Conservation (phyloP, 92 coral and sea anemone species). For the Diadumene lineata region DNA sequence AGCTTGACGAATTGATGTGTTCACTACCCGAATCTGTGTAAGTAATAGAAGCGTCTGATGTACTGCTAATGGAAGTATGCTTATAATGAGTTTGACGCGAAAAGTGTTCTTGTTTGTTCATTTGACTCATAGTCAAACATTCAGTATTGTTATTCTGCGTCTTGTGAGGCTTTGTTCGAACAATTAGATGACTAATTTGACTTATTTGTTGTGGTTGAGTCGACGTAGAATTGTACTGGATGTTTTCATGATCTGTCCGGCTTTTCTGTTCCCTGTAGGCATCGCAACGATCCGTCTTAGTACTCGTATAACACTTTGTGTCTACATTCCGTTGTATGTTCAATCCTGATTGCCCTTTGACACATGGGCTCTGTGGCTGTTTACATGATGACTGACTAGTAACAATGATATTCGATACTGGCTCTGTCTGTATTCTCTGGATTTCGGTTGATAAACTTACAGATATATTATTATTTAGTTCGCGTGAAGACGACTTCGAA, state of each 20-base stretch:
- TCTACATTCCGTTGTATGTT: conserved; percentile 90
- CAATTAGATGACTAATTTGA: conserved; percentile 7
- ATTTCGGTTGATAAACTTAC: conserved; percentile 46
- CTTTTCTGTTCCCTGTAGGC: conserved; percentile 53
- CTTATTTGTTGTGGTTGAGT: conserved; percentile 20
- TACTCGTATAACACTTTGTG: conserved; percentile 69
- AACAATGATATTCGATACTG: conserved; percentile 55
- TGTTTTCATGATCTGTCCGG: conserved; percentile 47
- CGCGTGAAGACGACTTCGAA: conserved; percentile 39
- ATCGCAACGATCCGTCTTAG: conserved; percentile 62
- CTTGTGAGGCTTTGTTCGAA: conserved; percentile 35
- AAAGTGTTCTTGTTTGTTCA: conserved; percentile 39
- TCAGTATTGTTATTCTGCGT: conserved; percentile 42
- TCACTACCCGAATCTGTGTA: conserved; percentile 71
- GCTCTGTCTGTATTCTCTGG: conserved; percentile 64
- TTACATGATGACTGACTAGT: conserved; percentile 72
- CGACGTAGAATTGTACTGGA: conserved; percentile 14
- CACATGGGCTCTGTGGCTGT: conserved; percentile 73
- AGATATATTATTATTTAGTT: conserved; percentile 47
- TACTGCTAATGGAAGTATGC: conserved; percentile 8
- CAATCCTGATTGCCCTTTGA: conserved; percentile 82
- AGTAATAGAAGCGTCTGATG: conserved; percentile 34
- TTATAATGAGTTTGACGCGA: conserved; percentile 43
- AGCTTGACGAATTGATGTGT: conserved; percentile 35
- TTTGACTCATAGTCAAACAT: conserved; percentile 34